Conservation (phyloP, 2,797 vertebrate species). For the Mallotus villosus region DNA sequence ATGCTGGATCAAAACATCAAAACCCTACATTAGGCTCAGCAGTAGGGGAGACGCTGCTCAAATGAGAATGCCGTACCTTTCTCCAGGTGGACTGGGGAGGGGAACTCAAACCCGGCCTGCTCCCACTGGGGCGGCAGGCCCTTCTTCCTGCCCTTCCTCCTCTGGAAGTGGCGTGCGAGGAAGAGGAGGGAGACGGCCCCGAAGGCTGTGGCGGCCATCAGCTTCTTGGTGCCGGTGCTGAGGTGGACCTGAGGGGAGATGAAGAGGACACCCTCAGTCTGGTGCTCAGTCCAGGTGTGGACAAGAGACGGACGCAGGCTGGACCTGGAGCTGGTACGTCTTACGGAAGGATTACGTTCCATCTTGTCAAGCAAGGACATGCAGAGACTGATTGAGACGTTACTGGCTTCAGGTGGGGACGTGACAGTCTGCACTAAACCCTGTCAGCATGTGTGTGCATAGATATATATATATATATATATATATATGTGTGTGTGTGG, state of each 20-base stretch:
- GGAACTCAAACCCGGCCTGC: conserved; percentile 76
- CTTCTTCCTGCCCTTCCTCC: conserved; percentile 85
- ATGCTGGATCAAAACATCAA: too few species aligned
- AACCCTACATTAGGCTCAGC: too few species aligned
- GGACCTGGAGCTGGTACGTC: neutral
- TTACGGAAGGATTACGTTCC: neutral
- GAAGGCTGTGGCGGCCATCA: conserved; percentile 82
- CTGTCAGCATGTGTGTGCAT: too few species aligned
- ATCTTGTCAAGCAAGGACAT: neutral
- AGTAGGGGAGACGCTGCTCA: too few species aligned
- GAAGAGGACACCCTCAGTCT: neutral
- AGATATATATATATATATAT: too few species aligned
- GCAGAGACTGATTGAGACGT: neutral
- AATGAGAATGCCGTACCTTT: conserved; percentile 56
- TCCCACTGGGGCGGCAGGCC: conserved; percentile 75
- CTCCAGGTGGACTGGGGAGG: conserved; percentile 68
- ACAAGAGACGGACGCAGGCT: neutral
- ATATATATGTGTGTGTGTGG: neutral
- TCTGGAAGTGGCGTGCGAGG: conserved; percentile 90
- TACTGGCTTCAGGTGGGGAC: neutral
- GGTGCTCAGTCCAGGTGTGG: neutral
- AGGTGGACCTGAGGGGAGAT: conserved; percentile 76
- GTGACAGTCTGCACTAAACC: neutral
- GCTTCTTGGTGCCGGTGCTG: conserved; percentile 84
- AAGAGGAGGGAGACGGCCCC: conserved; percentile 86